Base-by-base conservation (phyloP, 2,113 vertebrate species). In the Tor tambroides region DNA sequence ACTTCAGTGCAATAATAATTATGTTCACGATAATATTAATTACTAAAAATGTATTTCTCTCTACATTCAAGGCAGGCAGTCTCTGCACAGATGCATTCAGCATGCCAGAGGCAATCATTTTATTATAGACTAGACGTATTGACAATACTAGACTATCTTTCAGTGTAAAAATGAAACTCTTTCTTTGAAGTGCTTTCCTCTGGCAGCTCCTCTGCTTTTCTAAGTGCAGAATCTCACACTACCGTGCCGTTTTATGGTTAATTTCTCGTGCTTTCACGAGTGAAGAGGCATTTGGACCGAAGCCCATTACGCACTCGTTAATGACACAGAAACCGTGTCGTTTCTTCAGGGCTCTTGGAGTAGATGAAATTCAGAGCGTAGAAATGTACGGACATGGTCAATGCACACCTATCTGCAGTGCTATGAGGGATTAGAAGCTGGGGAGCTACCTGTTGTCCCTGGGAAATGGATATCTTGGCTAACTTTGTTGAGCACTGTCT, bases 261-360 rank as follows among this genome's bases (percentile, higher is more conserved):
- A 90, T 90, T 90, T 87, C 46, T 85, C 69, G 46, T 54, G 79
- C 84, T 86, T 49, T 80, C 88, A 21, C 35, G 63, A 86, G 74
- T 74, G 79, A 83, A 41, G 89, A 87, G 71, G 71, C 88, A 89
- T 89, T 90, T 89, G 88, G 87, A 90, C 87, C 84, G 89, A 89
- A 91, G 81, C 88, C 88, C 87, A 85, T 85, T 91, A 91, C 90
- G 91, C 90, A 91, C 91, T 93, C 81, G 87, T 83, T 86, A 90
- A 67, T 76, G 84, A 92, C 84, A 90, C 41, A 54, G 77, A 43
- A 80, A 82, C 89, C 51, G 80, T 88, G 85, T 87, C 75, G 32
- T 85, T 89, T 79, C 87, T 80, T 90, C 86, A 71, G 86, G 83
- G 81, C 56, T 41, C 38, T 43, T 86, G 61, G 85, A 75, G 77